Base-by-base conservation (phyloP, 2,888 invertebrate species). In the Dasysyrphus tricinctus region DNA sequence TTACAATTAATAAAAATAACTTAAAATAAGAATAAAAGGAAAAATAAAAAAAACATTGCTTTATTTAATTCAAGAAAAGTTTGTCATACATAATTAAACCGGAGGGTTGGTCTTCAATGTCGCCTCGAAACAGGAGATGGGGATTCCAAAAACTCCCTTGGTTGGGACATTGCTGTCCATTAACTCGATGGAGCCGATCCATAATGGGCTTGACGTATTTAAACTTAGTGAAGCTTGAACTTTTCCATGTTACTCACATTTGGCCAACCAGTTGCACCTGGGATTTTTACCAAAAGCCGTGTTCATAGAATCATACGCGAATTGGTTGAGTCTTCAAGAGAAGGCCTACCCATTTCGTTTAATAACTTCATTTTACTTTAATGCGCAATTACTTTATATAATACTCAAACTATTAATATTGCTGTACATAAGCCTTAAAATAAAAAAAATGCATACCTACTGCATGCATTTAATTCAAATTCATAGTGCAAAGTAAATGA, bases 401-500 rank as follows among this genome's bases (percentile, higher is more conserved):
- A 24, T 24, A 42, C 61, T 42, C 14, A 42, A 42, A 42, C 42
- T 61, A 42, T 47, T 32, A 11, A 47, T 29, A 65, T 44, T 47
- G 32, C 12, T 6, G 11, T 11, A 47, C 44, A 16, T 5, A 47
- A 65, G 42, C 11, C 8, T 65, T 47, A 19, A 67, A 69, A 37
- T 7, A 37, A 49, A 67, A 34, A 8, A 47, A 24, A 32, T 9
- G 16, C 32, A n/a, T 32, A 12, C n/a, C n/a, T n/a, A n/a, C 1
- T 29, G 3, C 2, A 65, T 19, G 11, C 11, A 65, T 65, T 65
- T 69, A 67, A 69, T 47, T 69, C 54, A 42, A 67, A 77, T 69
- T 42, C 72, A 47, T 75, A 72, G 84, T 73, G 67, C 80, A 76
- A 80, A 67, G 80, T 80, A 80, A 84, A 84, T 76, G 75, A 80